phyloP scores from a whole-genome alignment of 2,113 vertebrate species.

The Chlorodrepanis virens region DNA sequence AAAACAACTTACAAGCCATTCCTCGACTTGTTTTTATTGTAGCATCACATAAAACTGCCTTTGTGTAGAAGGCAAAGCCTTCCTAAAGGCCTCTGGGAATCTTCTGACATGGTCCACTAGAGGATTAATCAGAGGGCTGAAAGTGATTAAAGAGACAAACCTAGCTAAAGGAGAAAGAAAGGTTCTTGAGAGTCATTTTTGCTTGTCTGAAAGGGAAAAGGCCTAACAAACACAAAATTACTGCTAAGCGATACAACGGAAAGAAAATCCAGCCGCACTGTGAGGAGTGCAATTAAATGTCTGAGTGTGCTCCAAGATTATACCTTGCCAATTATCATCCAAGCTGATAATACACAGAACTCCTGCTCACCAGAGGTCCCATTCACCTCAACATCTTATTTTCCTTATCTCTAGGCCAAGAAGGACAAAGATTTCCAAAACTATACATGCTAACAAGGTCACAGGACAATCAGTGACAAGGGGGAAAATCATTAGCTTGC shows the following conservation, averaged over 20 bases:
- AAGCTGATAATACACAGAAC: not conserved
- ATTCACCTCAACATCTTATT: not conserved
- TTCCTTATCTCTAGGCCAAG: not conserved
- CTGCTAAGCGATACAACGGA: not conserved
- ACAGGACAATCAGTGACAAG: constrained; percentile 11
- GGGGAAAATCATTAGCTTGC: not conserved
- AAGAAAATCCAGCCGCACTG: not conserved
- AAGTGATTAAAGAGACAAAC: not conserved
- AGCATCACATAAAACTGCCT: not conserved
- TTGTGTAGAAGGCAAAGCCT: not conserved
- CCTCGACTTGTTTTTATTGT: not conserved
- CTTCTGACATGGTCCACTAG: not conserved
- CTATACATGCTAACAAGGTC: not conserved
- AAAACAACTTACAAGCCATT: not conserved
- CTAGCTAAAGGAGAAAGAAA: not conserved
- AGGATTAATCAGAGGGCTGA: not conserved
- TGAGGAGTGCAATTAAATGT: not conserved
- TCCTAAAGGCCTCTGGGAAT: not conserved
- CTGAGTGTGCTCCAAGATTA: not conserved
- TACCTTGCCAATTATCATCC: not conserved
- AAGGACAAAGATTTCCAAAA: not conserved
- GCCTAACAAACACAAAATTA: not conserved
- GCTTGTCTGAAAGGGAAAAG: not conserved
- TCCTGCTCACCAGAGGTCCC: not conserved
- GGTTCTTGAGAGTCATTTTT: not conserved